Conservation (phyloP, 2,888 invertebrate genomes). For the Drosophila bunnanda region DNA sequence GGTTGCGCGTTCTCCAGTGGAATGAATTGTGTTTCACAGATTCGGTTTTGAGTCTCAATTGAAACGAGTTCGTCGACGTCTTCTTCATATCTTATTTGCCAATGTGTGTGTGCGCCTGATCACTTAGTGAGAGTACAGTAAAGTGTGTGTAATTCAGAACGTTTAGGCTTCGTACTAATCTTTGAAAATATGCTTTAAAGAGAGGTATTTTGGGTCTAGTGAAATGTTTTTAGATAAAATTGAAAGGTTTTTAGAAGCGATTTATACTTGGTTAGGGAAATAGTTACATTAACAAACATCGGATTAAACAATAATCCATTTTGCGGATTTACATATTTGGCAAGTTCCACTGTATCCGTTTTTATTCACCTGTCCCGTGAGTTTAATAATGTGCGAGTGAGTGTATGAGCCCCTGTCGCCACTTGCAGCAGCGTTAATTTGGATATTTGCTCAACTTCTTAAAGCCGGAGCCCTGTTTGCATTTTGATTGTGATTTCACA, state of each 20-base stretch:
- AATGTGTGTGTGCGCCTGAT: constrained; percentile 6
- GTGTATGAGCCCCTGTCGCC: constrained; percentile 38
- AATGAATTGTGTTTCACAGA: constrained; percentile 69
- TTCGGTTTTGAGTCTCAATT: constrained; percentile 56
- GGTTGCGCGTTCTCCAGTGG: constrained; percentile 55
- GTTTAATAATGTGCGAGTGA: constrained; percentile 15
- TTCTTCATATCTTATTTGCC: constrained; percentile 61
- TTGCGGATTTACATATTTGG: no score
- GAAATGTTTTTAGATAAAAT: no score
- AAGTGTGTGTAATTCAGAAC: neutral
- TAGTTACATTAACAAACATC: no score
- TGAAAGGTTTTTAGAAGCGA: neutral
- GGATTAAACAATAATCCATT: no score
- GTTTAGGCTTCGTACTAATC: neutral
- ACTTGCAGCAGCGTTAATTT: constrained; percentile 60
- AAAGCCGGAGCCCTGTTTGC: constrained; percentile 63
- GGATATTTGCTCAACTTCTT: constrained; percentile 67
- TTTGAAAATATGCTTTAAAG: no score
- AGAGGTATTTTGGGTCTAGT: no score
- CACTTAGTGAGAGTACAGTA: constrained; percentile 15
- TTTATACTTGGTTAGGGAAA: neutral
- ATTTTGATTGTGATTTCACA: constrained; percentile 62
- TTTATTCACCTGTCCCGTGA: constrained; percentile 23
- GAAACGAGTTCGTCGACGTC: constrained; percentile 74
- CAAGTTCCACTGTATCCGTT: constrained; percentile 15